Conservation (phyloP, 2,888 invertebrate genomes). For the Muschampia plurimacula region DNA sequence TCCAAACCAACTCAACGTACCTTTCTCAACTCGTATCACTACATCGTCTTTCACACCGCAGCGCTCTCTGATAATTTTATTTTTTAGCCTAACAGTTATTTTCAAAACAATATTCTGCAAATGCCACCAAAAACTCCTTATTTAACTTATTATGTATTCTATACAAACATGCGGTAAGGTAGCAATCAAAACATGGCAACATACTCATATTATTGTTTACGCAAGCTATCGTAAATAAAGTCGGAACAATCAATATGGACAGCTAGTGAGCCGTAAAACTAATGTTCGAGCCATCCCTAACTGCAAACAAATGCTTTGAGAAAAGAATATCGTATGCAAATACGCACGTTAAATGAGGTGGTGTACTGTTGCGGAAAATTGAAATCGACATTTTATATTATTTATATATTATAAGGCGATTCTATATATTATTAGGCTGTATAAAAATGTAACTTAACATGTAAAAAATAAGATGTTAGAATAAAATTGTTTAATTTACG, state of each 20-base stretch:
- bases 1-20: no score
- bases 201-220: not conserved
- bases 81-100: no score
- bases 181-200: no score
- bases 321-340: conserved; percentile 2
- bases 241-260: not conserved
- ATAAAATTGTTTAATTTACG: no score
- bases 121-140: no score
- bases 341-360: not conserved
- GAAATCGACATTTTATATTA: not conserved
- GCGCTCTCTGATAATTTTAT: no score
- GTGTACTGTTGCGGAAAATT: not conserved
- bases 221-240: not conserved
- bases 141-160: not conserved
- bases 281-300: conserved; percentile 1
- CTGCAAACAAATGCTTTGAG: not conserved
- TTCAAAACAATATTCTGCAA: no score
- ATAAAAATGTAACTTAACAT: not conserved
- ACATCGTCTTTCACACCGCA: no score
- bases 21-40: no score
- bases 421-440: no score
- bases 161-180: not conserved
- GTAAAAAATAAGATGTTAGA: not conserved
- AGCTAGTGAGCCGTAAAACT: conserved; percentile 4
- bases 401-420: no score